phyloP scores from a whole-genome alignment of 1,140 invertebrate genomes.

The Akabosia matsudoensis region DNA sequence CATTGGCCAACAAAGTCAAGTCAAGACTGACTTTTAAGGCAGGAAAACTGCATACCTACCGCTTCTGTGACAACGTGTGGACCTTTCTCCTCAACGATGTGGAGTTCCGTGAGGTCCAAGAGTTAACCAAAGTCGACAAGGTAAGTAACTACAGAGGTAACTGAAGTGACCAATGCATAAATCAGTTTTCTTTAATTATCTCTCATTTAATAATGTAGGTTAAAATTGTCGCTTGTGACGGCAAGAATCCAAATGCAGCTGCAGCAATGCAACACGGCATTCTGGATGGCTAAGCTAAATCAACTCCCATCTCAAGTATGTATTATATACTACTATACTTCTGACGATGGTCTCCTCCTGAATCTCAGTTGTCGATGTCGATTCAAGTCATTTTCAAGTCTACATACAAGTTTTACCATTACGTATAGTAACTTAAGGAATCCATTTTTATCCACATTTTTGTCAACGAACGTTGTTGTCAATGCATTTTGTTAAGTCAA shows the following conservation, averaged over 20 bases:
- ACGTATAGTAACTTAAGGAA: no score
- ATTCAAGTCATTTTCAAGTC: no score
- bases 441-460: no score
- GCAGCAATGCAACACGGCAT: not conserved
- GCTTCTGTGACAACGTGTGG: constrained; percentile 99
- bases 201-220: constrained; percentile 55
- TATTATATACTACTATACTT: no score
- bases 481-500: no score
- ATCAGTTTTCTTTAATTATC: not conserved
- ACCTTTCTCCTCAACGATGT: constrained; percentile 99
- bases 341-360: no score
- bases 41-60: constrained; percentile 94
- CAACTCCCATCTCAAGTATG: not conserved
- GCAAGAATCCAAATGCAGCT: constrained; percentile 58
- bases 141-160: not conserved
- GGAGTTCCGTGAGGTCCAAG: constrained; percentile 93
- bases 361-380: no score
- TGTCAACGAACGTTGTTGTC: no score
- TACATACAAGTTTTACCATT: no score
- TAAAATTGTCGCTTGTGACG: constrained; percentile 99
- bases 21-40: constrained; percentile 92
- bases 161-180: not conserved
- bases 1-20: constrained; percentile 86
- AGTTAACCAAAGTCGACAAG: constrained; percentile 91
- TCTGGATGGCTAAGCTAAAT: not conserved